These are phyloP conservation scores for Vesta saturnalis DNA, from an alignment of 2,888 invertebrate species.

Conservation along the genomic window DNA sequence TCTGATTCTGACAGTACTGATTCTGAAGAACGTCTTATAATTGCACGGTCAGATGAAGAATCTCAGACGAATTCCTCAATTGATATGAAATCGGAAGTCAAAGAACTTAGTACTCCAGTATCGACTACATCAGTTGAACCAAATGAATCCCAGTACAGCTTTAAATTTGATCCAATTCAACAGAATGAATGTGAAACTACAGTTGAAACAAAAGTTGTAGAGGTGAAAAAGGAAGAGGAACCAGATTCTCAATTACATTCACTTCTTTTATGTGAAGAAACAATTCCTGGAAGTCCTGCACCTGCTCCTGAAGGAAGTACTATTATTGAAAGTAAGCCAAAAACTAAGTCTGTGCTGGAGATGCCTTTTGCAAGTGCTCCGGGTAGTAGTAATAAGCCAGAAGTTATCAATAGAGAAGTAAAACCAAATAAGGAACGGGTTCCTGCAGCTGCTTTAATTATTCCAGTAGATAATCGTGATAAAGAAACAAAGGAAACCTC, in stretches of 20 bases:
- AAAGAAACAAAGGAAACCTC: constrained; percentile 64
- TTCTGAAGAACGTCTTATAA: constrained; percentile 70
- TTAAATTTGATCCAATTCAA: constrained; percentile 25
- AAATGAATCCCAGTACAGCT: constrained; percentile 20
- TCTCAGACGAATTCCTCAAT: constrained; percentile 49
- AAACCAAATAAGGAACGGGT: constrained; percentile 37
- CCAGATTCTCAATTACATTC: constrained; percentile 75
- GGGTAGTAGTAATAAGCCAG: constrained; percentile 61
- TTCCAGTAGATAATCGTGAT: constrained; percentile 53
- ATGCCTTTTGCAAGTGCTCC: constrained; percentile 78
- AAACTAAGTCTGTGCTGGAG: constrained; percentile 65
- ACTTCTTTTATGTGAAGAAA: constrained; percentile 86
- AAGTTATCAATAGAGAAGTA: constrained; percentile 21
- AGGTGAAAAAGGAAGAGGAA: constrained; percentile 59
- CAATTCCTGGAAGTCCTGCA: constrained; percentile 89
- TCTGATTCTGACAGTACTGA: constrained; percentile 73
- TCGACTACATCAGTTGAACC: constrained; percentile 18
- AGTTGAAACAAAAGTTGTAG: constrained; percentile 21
- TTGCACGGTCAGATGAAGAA: constrained; percentile 63
- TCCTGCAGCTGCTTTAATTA: constrained; percentile 49
- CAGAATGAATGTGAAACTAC: constrained; percentile 21
- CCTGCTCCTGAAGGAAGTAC: constrained; percentile 65
- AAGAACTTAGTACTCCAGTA: constrained; percentile 48
- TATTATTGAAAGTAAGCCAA: constrained; percentile 58
- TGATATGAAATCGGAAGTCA: constrained; percentile 46